A percentile compares a stretch with the other conserved stretches of the same genome.
These are phyloP conservation scores for Campylomormyrus numenius DNA, from an alignment of 2,113 vertebrate species.

Conservation along the genomic window DNA sequence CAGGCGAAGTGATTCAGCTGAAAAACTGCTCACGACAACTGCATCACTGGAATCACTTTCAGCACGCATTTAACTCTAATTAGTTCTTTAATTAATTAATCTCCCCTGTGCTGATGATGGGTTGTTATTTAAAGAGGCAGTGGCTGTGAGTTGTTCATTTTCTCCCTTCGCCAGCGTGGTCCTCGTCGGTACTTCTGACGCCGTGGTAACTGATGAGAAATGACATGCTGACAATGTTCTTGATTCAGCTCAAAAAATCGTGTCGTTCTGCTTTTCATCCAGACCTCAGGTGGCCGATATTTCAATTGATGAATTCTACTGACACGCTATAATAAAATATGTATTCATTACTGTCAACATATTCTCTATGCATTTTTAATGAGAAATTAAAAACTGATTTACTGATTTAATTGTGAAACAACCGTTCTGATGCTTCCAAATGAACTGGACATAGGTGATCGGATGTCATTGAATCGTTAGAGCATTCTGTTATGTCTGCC, in stretches of 20 bases:
- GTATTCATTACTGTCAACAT: neutral
- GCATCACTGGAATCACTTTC: neutral
- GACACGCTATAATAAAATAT: neutral
- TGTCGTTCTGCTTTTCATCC: neutral
- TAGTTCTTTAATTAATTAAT: conserved; percentile 8
- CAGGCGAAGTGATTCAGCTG: neutral
- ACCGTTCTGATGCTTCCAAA: neutral
- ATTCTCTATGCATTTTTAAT: neutral
- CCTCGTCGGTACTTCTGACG: neutral
- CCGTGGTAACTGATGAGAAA: neutral
- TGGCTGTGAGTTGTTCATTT: neutral
- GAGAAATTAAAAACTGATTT: neutral
- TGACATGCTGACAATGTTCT: neutral
- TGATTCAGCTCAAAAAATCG: neutral
- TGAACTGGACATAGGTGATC: neutral
- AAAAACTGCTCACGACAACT: neutral
- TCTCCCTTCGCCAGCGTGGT: neutral
- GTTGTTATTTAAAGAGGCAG: neutral
- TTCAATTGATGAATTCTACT: conserved; percentile 1
- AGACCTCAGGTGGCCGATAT: neutral
- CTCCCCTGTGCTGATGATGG: neutral
- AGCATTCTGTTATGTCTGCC: neutral
- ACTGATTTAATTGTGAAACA: neutral
- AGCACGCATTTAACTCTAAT: neutral
- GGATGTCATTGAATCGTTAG: neutral